A percentile compares a stretch with the other conserved stretches of the same genome.
phyloP scores from a whole-genome alignment of 1,140 invertebrate species.

The Drosophila leontia region DNA sequence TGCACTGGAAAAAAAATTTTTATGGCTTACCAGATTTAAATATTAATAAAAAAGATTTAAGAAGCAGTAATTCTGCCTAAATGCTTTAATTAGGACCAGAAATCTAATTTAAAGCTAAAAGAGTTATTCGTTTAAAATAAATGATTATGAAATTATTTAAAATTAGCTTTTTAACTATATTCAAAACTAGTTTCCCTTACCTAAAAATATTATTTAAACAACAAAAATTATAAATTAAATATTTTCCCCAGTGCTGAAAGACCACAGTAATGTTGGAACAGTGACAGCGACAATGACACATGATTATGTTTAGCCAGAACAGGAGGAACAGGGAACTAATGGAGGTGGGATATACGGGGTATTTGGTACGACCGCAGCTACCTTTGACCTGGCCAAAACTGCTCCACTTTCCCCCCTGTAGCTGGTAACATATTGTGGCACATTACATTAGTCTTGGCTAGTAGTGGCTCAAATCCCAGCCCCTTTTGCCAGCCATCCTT shows the following conservation, averaged over 20 bases:
- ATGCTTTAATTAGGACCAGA: too few relatives aligned
- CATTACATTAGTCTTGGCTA: conserved; percentile 61
- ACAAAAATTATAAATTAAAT: neutral
- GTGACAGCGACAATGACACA: conserved; percentile 79
- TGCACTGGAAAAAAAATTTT: neutral
- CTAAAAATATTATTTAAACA: neutral
- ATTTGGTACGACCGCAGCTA: conserved; percentile 33
- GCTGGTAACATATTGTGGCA: conserved; percentile 67
- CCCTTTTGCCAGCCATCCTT: conserved; percentile 18
- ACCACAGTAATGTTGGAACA: neutral
- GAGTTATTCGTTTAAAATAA: too few relatives aligned
- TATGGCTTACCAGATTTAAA: neutral
- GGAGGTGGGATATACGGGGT: neutral
- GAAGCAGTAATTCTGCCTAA: too few relatives aligned
- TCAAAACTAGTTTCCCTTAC: too few relatives aligned
- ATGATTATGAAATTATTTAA: too few relatives aligned
- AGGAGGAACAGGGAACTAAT: neutral
- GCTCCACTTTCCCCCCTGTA: conserved; percentile 26
- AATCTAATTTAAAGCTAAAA: too few relatives aligned
- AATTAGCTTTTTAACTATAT: too few relatives aligned
- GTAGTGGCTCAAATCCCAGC: conserved; percentile 27
- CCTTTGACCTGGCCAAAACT: conserved; percentile 46
- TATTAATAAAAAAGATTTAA: neutral
- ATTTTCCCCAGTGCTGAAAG: neutral
- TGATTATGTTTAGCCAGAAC: conserved; percentile 71